Base-by-base conservation (phyloP, 2,797 vertebrate species). In the Acipenser transmontanus region DNA sequence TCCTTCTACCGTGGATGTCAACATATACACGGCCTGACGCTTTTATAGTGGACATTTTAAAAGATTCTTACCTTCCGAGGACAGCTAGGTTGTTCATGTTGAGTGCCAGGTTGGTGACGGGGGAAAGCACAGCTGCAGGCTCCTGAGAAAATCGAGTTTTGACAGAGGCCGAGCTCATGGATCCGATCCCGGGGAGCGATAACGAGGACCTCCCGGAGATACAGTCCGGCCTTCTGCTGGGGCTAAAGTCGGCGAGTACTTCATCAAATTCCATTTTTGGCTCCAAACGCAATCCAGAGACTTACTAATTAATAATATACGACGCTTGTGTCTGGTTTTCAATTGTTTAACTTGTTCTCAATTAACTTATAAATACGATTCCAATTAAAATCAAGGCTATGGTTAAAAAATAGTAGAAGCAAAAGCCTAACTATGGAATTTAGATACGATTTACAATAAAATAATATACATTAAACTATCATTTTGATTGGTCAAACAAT, bases 21-120 rank as follows among this genome's bases (percentile, higher is more conserved):
- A 34, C 3, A 34, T 34, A 34, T 34, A 34, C 34, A 3, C 34
- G 34, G 34, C 34, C 34, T 34, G 34, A 34, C 34, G 34, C 34
- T 34, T 34, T 34, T 34, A 34, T 34, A 34, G 2, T 34, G 34
- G 10, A 8, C 56, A 8, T 5, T 48, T 9, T 8, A 10, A 14
- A 34, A 11, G 7, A 7, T 3, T 0, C 49, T 72, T 85, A 96
- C 94, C 89, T 90, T 77, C 91, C 94, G 47, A 95, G 92, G 47
- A 83, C 89, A 5, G 75, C 77, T 34, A 94, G 85, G 62, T 90
- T 91, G 80, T 88, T 84, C 93, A 98, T 85, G 73, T 92, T 94
- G 74, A 89, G 77, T 11, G 94, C 83, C 69, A 96, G 69, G 66
- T 88, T 91, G 65, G 92, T 93, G 74, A 96, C 90, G 10, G 94